phyloP scores from a whole-genome alignment of 2,888 invertebrate species.

The Campopleginae sp. region DNA sequence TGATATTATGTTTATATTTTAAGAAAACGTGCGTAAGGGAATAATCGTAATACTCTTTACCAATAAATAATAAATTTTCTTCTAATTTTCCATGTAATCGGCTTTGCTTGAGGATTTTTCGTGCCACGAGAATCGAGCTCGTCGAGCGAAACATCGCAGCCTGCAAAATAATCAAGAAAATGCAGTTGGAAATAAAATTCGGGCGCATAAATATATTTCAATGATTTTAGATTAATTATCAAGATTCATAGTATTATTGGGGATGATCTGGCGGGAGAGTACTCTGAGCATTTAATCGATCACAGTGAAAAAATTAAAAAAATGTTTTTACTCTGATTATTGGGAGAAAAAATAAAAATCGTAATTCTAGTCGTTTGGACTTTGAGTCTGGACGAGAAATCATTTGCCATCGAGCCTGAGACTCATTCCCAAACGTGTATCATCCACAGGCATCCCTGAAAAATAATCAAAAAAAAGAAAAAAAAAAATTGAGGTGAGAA shows the following conservation, averaged over 20 bases:
- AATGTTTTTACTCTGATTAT: neutral
- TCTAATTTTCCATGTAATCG: slow-evolving; percentile 49
- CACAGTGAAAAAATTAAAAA: too few species aligned
- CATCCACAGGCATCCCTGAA: slow-evolving; percentile 43
- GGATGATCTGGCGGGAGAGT: slow-evolving; percentile 44
- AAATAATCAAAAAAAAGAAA: slow-evolving; percentile 65
- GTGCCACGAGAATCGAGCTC: slow-evolving; percentile 57
- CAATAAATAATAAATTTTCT: slow-evolving; percentile 16
- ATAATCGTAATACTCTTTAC: slow-evolving; percentile 54
- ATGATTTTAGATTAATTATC: slow-evolving; percentile 18
- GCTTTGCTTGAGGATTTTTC: slow-evolving; percentile 69
- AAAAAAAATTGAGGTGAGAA: slow-evolving; percentile 41
- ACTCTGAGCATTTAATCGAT: slow-evolving; percentile 7
- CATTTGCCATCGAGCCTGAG: slow-evolving; percentile 6
- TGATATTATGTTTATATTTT: slow-evolving; percentile 68
- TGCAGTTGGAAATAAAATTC: slow-evolving; percentile 5
- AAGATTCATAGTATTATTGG: slow-evolving; percentile 53
- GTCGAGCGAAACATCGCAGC: slow-evolving; percentile 54
- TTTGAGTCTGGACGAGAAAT: neutral
- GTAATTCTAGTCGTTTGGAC: neutral
- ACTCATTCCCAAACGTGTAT: slow-evolving; percentile 4
- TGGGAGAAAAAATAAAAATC: neutral
- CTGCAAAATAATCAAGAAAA: slow-evolving; percentile 45
- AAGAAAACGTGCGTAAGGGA: slow-evolving; percentile 52
- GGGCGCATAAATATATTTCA: slow-evolving; percentile 7